Evolutionary conservation across 2,113 vertebrate genomes (phyloP), one percentile per base, ranked within the genome.

Genomic region (Xiphophorus hellerii): DNA sequence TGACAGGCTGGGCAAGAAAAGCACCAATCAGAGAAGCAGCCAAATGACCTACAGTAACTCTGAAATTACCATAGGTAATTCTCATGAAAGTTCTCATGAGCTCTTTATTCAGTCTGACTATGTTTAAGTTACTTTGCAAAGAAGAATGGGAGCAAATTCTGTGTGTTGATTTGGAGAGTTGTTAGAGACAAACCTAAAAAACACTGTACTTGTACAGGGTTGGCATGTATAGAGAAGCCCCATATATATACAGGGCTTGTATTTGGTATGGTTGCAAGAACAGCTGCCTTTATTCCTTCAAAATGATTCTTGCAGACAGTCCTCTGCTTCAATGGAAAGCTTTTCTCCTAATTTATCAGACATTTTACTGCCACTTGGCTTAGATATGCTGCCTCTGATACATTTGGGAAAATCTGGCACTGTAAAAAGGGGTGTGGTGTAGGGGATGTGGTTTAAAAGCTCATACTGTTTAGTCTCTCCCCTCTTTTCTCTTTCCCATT

Each of bases 351-450:
- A 84, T 88, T 85, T 80, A 89, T 92, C 87, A 83, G 88, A 82
- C 78, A 84, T 77, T 76, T 87, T 65, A 33, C 80, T 71, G 76
- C 81, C 73, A 78, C 84, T 85, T 82, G 76, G 81, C 77, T 48
- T 76, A 87, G 82, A 80, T 69, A 27, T 81, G 73, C 84, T 71
- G 64, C 11, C 54, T 82, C 80, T 90, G 85, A 86, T 89, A 80
- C 79, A 85, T 91, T 88, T 83, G 84, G 84, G 81, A 79, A 58
- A 90, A 86, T 77, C 75, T 84, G 83, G 85, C n/a, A 64, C 83
- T 63, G 88, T 92, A 84, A 88, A 90, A 92, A 79, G 84, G 88
- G 89, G 88, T 87, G 88, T 81, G 88, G 92, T 87, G 82, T 67
- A 66, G 22, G 68, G 81, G 63, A 73, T 90, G 92, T 84, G 89